Evolutionary conservation across 1,140 invertebrate species (phyloP), one percentile per base, ranked within the genome.

Genomic region (Drosophila murphyi): DNA sequence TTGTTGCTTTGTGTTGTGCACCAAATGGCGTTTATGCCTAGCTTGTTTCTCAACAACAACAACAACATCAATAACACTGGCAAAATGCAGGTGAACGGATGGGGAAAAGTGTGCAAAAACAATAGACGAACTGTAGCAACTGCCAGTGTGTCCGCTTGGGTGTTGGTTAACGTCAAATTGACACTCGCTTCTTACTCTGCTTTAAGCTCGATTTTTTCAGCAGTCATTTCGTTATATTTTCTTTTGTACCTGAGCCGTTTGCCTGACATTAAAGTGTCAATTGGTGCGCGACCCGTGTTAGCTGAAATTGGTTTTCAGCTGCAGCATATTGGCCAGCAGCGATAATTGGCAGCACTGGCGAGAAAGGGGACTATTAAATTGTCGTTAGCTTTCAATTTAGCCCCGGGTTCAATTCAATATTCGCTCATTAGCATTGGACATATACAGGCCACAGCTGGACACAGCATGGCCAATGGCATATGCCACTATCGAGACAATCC

Each of bases 341-440:
- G 62, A 37, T 72, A 72, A 72, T 67, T 72, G 54, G 47, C 43
- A 37, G 52, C 35, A 20, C 47, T n/a, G 37, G n/a, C 35, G 12
- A 10, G 54, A 64, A 20, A 43, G 45, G 35, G 32, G 75, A 48
- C 82, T 64, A 87, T 86, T 82, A 87, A 82, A 86, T 52, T 47
- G 52, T 68, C 56, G 68, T 86, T 86, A 82, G 82, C 78, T 88
- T 86, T 82, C 79, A 86, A 82, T 86, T 82, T 87, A 55, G 55
- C n/a, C 20, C 32, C 47, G 60, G 72, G 69, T 73, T 20, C 20
- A 2, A 75, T 76, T 79, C 69, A 60, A 70, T 20, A 20, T 76
- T 50, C 51, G 48, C 74, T 81, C 82, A 85, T 86, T 86, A 86
- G 82, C 78, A 81, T 81, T 70, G 60, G 61, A 63, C 78, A 67